Conservation (phyloP, 1,140 invertebrate genomes). For the Drosophila takahashii region DNA sequence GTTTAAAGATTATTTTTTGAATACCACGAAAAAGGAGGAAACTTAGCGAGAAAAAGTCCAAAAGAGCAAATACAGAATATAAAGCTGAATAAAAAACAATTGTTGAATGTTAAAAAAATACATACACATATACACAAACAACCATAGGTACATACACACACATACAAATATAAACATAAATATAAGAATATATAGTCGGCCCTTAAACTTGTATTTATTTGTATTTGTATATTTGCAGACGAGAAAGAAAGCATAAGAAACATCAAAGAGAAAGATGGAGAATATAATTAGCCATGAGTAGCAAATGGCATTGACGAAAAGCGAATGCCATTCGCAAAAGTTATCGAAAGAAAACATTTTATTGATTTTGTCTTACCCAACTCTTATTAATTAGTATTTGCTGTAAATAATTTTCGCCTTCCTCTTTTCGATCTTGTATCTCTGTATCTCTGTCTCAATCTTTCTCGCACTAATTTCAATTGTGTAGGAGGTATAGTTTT, state of each 20-base stretch:
- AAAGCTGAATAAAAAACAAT: conserved; percentile 58
- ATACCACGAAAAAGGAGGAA: conserved; percentile 16
- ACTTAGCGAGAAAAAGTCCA: conserved; percentile 13
- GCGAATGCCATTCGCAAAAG: conserved; percentile 62
- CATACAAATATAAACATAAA: conserved; percentile 54
- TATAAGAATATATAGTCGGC: conserved; percentile 65
- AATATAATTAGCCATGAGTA: conserved; percentile 33
- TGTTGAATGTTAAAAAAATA: conserved; percentile 73
- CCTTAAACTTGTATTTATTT: conserved; percentile 76
- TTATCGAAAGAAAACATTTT: conserved; percentile 29
- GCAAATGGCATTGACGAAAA: conserved; percentile 23
- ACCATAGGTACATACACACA: conserved; percentile 48
- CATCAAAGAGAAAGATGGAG: conserved; percentile 33
- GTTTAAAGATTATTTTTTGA: conserved; percentile 37
- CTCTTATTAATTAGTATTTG: conserved; percentile 58
- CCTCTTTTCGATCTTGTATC: conserved; percentile 33
- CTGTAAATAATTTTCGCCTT: conserved; percentile 77
- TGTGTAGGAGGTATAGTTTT: conserved; percentile 51
- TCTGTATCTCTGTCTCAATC: conserved; percentile 24
- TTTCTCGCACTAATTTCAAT: conserved; percentile 32
- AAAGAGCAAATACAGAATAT: conserved; percentile 33
- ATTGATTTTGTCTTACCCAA: conserved; percentile 26
- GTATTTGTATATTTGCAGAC: conserved; percentile 77
- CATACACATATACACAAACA: conserved; percentile 51
- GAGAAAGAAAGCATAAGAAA: conserved; percentile 17